A percentile compares a stretch with the other conserved stretches of the same genome.
Conservation (phyloP, 2,113 vertebrate genomes). For the Pomatostomus ruficeps region DNA sequence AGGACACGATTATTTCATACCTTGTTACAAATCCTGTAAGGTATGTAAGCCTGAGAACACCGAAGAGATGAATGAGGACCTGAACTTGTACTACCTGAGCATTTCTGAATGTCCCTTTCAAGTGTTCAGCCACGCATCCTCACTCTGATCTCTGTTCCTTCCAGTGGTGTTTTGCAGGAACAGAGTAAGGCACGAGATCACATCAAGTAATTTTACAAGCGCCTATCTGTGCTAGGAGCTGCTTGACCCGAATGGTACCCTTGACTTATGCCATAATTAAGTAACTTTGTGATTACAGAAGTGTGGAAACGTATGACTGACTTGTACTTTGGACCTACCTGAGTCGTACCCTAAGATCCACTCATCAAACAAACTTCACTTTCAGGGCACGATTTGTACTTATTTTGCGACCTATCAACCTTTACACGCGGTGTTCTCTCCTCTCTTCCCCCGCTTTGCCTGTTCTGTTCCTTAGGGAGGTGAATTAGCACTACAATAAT, state of each 20-base stretch:
- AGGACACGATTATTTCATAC: background rate
- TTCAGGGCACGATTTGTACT: background rate
- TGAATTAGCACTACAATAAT: background rate
- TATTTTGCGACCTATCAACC: background rate
- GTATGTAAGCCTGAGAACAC: background rate
- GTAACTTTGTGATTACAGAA: background rate
- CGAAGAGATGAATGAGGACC: background rate
- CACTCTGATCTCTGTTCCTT: background rate
- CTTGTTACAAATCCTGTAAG: background rate
- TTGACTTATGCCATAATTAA: background rate
- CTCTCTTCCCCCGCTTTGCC: background rate
- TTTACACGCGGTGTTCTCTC: background rate
- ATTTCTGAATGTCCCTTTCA: background rate
- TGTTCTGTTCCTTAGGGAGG: background rate
- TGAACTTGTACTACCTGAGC: background rate
- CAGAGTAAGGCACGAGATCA: background rate
- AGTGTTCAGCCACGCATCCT: background rate
- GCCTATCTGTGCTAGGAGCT: background rate
- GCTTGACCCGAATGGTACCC: background rate
- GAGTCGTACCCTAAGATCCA: background rate
- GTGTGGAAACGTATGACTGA: background rate
- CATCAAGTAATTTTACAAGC: background rate
- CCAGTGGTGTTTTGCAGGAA: background rate
- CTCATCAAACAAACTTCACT: background rate
- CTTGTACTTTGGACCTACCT: constrained; percentile 31